Base-by-base conservation (phyloP, 2,888 invertebrate genomes). In the Torymus aiolomorphi region DNA sequence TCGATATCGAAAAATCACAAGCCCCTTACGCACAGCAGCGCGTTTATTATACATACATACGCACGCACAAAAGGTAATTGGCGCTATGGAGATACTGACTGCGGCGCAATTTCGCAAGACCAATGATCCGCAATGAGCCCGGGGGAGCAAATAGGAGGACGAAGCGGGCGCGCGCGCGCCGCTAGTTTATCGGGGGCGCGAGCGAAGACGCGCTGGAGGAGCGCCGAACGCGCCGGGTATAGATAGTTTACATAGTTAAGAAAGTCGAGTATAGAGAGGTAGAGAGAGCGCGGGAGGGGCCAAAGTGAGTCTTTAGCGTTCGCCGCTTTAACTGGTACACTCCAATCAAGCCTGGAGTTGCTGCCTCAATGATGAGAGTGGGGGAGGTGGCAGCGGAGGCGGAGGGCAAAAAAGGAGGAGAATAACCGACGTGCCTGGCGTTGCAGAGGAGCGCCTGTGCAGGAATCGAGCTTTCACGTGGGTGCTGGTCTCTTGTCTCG, bases 221-320 rank as follows among this genome's bases (percentile, higher is more conserved):
- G 20, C 24, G 18, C 31, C 20, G 14, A 16, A 31, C 84, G 83
- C 80, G 83, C 80, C 69, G 84, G 81, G 83, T n/a, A 82, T 82
- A 85, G 83, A 86, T 87, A 86, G 86, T 88, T 87, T 84, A 85
- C 86, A 86, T 86, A 87, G 87, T 87, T 87, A 84, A 86, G 85
- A 83, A 84, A 80, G 84, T 85, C 63, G 16, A 11, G n/a, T 11
- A n/a, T n/a, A 16, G 16, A 65, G 57, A 49, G 10, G 66, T 69
- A 57, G 71, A 65, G 62, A 59, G 63, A 69, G 49, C 18, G 11
- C 20, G 52, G 20, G n/a, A 31, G 13, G 42, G 42, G 18, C 31
- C 13, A 59, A 63, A 77, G 77, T 80, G 57, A 75, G 79, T 75
- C 79, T 66, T 79, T 66, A 71, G 66, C 66, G 59, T 57, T 16